phyloP scores from a whole-genome alignment of 1,140 invertebrate genomes.

The Zaprionus lachaisei region DNA sequence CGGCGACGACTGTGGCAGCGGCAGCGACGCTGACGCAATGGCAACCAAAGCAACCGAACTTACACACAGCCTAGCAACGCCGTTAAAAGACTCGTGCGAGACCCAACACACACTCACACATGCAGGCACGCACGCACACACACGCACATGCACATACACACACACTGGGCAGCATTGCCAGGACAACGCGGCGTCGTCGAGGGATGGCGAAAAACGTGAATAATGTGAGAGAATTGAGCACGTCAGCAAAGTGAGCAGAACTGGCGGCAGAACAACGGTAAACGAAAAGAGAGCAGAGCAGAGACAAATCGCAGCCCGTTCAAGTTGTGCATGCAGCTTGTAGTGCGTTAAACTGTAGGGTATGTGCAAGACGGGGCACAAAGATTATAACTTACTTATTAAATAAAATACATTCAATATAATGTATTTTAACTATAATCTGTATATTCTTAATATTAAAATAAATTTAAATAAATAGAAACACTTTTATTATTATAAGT shows the following conservation, averaged over 20 bases:
- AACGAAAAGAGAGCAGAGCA: slow-evolving; percentile 13
- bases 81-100: slow-evolving; percentile 31
- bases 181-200: slow-evolving; percentile 37
- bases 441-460: not conserved
- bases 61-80: slow-evolving; percentile 49
- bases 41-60: slow-evolving; percentile 53
- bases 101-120: slow-evolving; percentile 32
- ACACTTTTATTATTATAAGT: no score
- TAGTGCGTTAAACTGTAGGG: no score
- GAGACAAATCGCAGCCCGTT: slow-evolving; percentile 12
- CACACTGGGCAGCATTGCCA: slow-evolving; percentile 33
- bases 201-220: slow-evolving; percentile 28
- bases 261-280: not conserved
- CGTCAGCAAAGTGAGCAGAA: slow-evolving; percentile 3
- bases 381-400: not conserved
- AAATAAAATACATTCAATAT: not conserved
- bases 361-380: no score
- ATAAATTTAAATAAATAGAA: not conserved
- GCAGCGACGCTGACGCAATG: slow-evolving; percentile 53
- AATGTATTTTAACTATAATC: not conserved
- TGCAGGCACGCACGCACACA: not conserved
- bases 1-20: not conserved
- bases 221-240: slow-evolving; percentile 21
- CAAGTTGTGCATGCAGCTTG: slow-evolving; percentile 11
- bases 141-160: not conserved